Base-by-base conservation (phyloP, 2,797 vertebrate genomes). In the Heterohyrax brucei region DNA sequence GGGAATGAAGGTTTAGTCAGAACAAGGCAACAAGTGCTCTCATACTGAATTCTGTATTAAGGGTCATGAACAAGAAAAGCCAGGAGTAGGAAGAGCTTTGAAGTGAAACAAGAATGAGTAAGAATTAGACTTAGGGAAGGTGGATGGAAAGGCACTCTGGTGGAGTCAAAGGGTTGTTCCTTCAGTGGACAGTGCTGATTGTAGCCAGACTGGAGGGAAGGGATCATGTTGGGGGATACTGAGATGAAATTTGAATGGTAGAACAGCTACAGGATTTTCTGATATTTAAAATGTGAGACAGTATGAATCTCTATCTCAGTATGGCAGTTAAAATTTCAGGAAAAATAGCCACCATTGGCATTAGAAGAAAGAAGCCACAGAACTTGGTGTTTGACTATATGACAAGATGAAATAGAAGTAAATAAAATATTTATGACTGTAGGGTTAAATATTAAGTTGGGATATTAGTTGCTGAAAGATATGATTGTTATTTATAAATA, bases 331-430 rank as follows among this genome's bases (percentile, higher is more conserved):
- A 77, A 76, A 24, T 80, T 59, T 61, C 80, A 81, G 76, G 83
- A 50, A 53, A 78, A 82, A 59, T 5, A 5, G 24, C 3, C n/a
- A 72, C 1, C 9, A 12, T 30, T 26, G 7, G 30, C n/a, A 62
- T 70, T 33, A 73, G 83, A 84, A n/a, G 33, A 78, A 93, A 82
- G 56, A 75, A 79, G 30, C 72, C 68, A 28, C 46, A 81, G 48
- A 72, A 80, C 53, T 76, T 76, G 7, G 66, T 70, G 62, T 30
- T 2, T 39, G 14, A 68, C 28, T 77, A 19, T 30, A 28, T 87
- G 50, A 30, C 22, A 44, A 70, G 73, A 91, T 48, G 48, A 70
- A 86, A 95, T 61, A 28, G 28, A 92, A 86, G 30, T 19, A 26
- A 89, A 84, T 46, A 7, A 12, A 78, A 78, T 19, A 2, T 70